Base-by-base conservation (phyloP, 2,888 invertebrate genomes). In the Hydriomena furcata region DNA sequence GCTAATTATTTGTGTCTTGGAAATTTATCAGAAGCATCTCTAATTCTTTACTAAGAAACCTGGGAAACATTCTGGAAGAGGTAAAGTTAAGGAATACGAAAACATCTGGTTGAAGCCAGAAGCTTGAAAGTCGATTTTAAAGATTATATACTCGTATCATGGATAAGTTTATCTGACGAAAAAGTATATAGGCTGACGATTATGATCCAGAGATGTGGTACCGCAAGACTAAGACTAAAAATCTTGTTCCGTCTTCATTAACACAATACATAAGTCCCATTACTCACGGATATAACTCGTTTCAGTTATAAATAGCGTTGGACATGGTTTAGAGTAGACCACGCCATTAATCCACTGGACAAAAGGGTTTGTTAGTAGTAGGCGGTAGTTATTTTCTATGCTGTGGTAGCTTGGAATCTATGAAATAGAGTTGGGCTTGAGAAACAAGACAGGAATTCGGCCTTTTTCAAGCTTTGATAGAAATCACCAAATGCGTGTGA, bases 351-450 rank as follows among this genome's bases (percentile, higher is more conserved):
- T 85, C 78, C 65, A 66, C 54, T 57, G 64, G 74, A 88, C 86
- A 88, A 89, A 84, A 85, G 84, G 87, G 87, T 88, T 90, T 89
- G 90, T 90, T 89, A 89, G 88, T 79, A 76, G 82, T n/a, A 84
- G 42, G 36, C 43, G 32, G 58, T 58, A 53, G 73, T 79, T 84
- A 86, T 87, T 42, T 35, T 49, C 34, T 49, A 54, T 30, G 50
- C 57, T 51, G 54, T 32, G 46, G 51, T 54, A 28, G 38, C 30
- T 17, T n/a, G 47, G 58, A 55, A 55, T 52, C 51, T 60, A 52
- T 44, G 52, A 49, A 48, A 42, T 58, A 58, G 51, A 44, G 52
- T 23, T 51, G 30, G 12, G 32, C 31, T 20, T 28, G 7, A 24
- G 11, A 24, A n/a, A 2, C 2, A 10, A 40, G 8, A 10, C 34